phyloP scores from a whole-genome alignment of 2,888 invertebrate genomes.

The Myopa tessellatipennis region DNA sequence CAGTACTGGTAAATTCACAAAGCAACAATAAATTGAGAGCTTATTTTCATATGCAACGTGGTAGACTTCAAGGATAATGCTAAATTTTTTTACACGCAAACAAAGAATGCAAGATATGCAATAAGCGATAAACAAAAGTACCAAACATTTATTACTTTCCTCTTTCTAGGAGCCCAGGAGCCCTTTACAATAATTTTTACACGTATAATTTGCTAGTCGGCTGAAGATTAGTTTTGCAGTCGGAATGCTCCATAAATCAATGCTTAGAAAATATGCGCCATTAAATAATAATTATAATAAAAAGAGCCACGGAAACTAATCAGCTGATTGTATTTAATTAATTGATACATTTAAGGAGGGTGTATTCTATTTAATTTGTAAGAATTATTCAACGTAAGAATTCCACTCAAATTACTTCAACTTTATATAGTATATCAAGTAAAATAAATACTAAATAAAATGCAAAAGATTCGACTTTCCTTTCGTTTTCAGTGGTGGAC shows the following conservation, averaged over 20 bases:
- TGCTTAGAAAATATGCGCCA: slow-evolving; percentile 26
- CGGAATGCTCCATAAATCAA: neutral
- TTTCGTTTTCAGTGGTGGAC: no score
- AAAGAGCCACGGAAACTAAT: slow-evolving; percentile 8
- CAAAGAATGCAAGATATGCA: slow-evolving; percentile 3
- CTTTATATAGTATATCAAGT: slow-evolving; percentile 36
- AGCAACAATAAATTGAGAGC: slow-evolving; percentile 31
- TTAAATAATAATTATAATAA: slow-evolving; percentile 14
- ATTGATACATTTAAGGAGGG: neutral
- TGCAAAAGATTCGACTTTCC: neutral
- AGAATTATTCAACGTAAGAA: slow-evolving; percentile 6
- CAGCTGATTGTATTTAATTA: slow-evolving; percentile 18
- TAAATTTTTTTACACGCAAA: slow-evolving; percentile 28
- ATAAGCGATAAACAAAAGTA: neutral
- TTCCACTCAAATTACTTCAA: slow-evolving; percentile 12
- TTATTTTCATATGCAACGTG: slow-evolving; percentile 37
- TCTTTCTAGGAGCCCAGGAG: neutral
- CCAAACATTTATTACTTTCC: slow-evolving; percentile 10
- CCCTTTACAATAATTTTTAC: neutral
- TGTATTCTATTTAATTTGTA: slow-evolving; percentile 24
- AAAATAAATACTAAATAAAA: slow-evolving; percentile 16
- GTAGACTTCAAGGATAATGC: slow-evolving; percentile 30
- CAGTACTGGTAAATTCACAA: neutral
- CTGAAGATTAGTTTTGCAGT: slow-evolving; percentile 18
- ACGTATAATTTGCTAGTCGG: slow-evolving; percentile 21